Conservation (phyloP, 2,113 vertebrate species). For the Gavia stellata region DNA sequence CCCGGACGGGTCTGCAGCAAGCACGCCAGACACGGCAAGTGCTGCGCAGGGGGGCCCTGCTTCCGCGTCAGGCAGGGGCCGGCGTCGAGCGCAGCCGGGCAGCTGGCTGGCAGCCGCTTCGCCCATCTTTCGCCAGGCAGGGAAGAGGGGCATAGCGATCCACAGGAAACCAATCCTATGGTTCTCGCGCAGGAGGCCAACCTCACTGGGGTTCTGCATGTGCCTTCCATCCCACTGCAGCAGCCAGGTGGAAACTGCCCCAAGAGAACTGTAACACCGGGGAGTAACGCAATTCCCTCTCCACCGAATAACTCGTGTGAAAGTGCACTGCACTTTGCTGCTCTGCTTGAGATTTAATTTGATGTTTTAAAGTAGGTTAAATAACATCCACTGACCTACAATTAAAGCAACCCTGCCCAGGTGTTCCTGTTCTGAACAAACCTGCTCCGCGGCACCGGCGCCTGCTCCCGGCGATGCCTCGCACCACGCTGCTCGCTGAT, state of each 20-base stretch:
- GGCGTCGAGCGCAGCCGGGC: background rate
- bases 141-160: background rate
- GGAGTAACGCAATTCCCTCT: background rate
- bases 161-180: too few species aligned
- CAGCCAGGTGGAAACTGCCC: fast-evolving
- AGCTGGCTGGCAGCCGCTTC: background rate
- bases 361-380: slow-evolving; percentile 32
- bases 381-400: slow-evolving; percentile 48
- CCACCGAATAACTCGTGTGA: background rate
- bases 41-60: background rate
- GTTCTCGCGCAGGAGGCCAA: fast-evolving
- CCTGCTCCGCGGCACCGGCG: slow-evolving; percentile 39
- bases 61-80: background rate
- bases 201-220: fast-evolving
- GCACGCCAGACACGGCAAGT: fast-evolving
- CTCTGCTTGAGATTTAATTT: background rate
- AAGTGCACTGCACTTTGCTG: fast-evolving
- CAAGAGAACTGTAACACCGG: fast-evolving
- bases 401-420: slow-evolving; percentile 53
- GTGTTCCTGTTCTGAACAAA: slow-evolving; percentile 49
- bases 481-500: background rate
- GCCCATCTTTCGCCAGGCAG: background rate
- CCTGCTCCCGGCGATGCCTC: background rate
- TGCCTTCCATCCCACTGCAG: background rate
- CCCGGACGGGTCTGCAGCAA: background rate